Base-by-base conservation (phyloP, 1,140 invertebrate genomes). In the Achroia grisella region DNA sequence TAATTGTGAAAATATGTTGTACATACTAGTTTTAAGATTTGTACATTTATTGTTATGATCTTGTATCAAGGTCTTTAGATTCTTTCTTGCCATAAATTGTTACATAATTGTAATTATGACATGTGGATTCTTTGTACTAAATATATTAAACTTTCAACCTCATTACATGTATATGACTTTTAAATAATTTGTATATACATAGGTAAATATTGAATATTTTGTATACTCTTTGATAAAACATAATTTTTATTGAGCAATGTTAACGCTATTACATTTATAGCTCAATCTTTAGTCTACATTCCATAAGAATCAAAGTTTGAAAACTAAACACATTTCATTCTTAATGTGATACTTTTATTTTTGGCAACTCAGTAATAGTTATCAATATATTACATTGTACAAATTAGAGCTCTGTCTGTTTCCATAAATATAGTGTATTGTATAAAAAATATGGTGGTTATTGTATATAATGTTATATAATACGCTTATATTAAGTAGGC, bases 41-140 rank as follows among this genome's bases (percentile, higher is more conserved):
- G 35, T 37, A 74, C 71, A 50, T 50, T 40, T 43, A 61, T 69
- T 71, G 62, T 78, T 80, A 54, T 51, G 72, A 80, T 66, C 86
- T 87, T 87, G 86, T 87, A 87, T 87, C 86, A 87, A 87, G 83
- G 63, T 86, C 17, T 64, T 62, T 70, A 73, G 53, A 62, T 61
- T 65, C 63, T 70, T 61, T 87, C 83, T 87, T 87, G 86, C 86
- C 86, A 87, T 87, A 87, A 77, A 54, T 71, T 73, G 71, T 74
- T 73, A 56, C 50, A 58, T 36, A 54, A 36, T 48, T 44, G 30
- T 52, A 36, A 50, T 42, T 49, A 43, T 43, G 15, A n/a, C 40
- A 31, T 36, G 17, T 23, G 17, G 17, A 23, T 3, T 23, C 17
- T 23, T 23, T 23, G 17, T 23, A 23, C 6, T 23, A 23, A 23